These are phyloP conservation scores for Cremastinae sp. DNA, from an alignment of 2,888 invertebrate genomes.

Conservation along the genomic window DNA sequence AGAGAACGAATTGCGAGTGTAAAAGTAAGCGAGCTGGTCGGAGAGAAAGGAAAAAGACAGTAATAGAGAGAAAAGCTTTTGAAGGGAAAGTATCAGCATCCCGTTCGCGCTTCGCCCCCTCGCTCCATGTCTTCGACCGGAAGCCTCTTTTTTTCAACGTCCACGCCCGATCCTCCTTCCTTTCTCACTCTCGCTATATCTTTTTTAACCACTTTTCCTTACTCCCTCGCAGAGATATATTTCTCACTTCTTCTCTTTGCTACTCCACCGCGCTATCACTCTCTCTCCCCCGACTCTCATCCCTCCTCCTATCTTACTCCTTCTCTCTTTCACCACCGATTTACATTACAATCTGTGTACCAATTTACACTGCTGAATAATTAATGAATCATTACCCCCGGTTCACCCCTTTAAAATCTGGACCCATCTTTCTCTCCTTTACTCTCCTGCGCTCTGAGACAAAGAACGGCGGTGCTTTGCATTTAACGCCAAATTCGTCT, in stretches of 20 bases:
- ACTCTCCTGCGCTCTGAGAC: background rate
- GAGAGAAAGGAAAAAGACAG: slow-evolving; percentile 18
- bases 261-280: slow-evolving; percentile 46
- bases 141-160: slow-evolving; percentile 43
- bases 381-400: slow-evolving; percentile 57
- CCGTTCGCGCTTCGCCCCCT: slow-evolving; percentile 36
- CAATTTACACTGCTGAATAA: slow-evolving; percentile 62
- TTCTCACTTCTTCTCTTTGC: slow-evolving; percentile 13
- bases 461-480: slow-evolving; percentile 7
- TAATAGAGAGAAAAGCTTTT: slow-evolving; percentile 61
- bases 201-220: slow-evolving; percentile 11
- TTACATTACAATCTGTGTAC: slow-evolving; percentile 63
- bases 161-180: slow-evolving; percentile 35
- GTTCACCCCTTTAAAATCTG: too few species aligned
- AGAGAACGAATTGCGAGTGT: slow-evolving; percentile 37
- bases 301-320: too few species aligned
- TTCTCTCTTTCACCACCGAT: slow-evolving; percentile 59
- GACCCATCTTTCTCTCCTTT: slow-evolving; percentile 8
- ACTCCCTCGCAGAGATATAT: slow-evolving; percentile 3
- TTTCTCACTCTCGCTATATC: slow-evolving; percentile 8
- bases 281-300: slow-evolving; percentile 43
- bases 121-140: slow-evolving; percentile 27
- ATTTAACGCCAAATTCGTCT: slow-evolving; percentile 35
- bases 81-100: slow-evolving; percentile 62
- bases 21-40: slow-evolving; percentile 64